Conservation (phyloP, 2,888 invertebrate species). For the Nephrotoma appendiculata region DNA sequence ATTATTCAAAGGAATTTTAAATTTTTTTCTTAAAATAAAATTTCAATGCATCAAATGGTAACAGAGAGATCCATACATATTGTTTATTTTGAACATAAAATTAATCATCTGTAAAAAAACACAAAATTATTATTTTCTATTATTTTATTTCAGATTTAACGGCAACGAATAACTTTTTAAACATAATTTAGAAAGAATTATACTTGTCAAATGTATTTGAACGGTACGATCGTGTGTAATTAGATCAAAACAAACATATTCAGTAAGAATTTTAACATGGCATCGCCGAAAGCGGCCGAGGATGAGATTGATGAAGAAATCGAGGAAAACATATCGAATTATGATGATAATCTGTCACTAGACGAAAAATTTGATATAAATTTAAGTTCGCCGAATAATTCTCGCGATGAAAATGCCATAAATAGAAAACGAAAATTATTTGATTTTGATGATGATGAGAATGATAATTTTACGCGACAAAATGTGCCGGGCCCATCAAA, state of each 20-base stretch:
- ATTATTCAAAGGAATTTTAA: background rate
- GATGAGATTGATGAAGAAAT: slow-evolving; percentile 27
- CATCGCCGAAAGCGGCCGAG: background rate
- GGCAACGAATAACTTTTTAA: background rate
- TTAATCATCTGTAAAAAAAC: background rate
- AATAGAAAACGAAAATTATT: slow-evolving; percentile 12
- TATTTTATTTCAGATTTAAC: background rate
- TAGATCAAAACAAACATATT: background rate
- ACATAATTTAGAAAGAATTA: background rate
- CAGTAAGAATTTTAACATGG: background rate
- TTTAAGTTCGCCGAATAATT: background rate
- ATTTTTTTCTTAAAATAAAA: background rate
- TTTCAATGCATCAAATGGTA: background rate
- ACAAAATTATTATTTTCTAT: background rate
- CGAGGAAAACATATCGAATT: slow-evolving; percentile 23
- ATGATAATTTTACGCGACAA: slow-evolving; percentile 3
- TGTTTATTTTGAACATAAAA: background rate
- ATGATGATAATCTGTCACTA: slow-evolving; percentile 9
- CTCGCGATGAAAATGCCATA: background rate
- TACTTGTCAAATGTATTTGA: background rate
- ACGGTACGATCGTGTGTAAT: background rate
- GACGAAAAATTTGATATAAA: slow-evolving; percentile 8
- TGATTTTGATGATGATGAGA: slow-evolving; percentile 13
- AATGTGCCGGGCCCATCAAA: background rate
- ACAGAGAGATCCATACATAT: background rate